Percentiles rank a stretch among this genome's conserved stretches.
These are phyloP conservation scores for Apogon talboti DNA, from an alignment of 2,797 vertebrate genomes.

Conservation along the genomic window DNA sequence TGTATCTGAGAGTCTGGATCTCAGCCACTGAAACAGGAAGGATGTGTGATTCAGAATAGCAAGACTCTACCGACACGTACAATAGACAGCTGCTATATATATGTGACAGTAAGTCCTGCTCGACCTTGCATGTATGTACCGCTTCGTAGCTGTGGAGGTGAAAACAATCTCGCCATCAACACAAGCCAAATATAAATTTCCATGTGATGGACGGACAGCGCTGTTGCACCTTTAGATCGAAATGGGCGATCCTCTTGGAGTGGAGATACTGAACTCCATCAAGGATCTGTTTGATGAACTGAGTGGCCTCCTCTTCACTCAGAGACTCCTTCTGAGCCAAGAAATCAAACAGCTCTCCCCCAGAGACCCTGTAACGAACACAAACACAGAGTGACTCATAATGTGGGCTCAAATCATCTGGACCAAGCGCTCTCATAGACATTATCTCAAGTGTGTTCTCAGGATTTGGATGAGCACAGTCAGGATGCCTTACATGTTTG, in stretches of 20 bases:
- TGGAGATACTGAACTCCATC: slow-evolving; percentile 95
- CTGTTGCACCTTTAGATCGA: slow-evolving; percentile 93
- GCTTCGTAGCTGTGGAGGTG: background rate
- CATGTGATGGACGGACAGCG: background rate
- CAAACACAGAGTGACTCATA: slow-evolving; percentile 24
- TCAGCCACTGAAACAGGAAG: slow-evolving; percentile 66
- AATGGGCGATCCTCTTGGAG: slow-evolving; percentile 93
- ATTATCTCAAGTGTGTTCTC: slow-evolving; percentile 57
- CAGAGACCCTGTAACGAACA: slow-evolving; percentile 86
- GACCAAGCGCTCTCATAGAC: slow-evolving; percentile 20
- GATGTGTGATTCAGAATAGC: slow-evolving; percentile 46
- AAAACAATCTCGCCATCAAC: slow-evolving; percentile 11
- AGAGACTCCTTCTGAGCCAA: slow-evolving; percentile 95
- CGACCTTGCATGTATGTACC: background rate
- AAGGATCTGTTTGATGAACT: slow-evolving; percentile 97
- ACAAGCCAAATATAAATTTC: background rate
- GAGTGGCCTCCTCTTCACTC: slow-evolving; percentile 96
- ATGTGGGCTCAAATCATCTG: slow-evolving; percentile 35
- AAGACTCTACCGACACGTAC: slow-evolving; percentile 8
- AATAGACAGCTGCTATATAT: slow-evolving; percentile 44
- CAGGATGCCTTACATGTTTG: slow-evolving; percentile 50
- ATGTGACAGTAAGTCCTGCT: background rate
- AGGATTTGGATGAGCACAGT: slow-evolving; percentile 29
- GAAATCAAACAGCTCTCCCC: slow-evolving; percentile 95
- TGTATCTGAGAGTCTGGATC: slow-evolving; percentile 56